These are phyloP conservation scores for Poeciliopsis occidentalis DNA, from an alignment of 2,113 vertebrate species.

Conservation along the genomic window DNA sequence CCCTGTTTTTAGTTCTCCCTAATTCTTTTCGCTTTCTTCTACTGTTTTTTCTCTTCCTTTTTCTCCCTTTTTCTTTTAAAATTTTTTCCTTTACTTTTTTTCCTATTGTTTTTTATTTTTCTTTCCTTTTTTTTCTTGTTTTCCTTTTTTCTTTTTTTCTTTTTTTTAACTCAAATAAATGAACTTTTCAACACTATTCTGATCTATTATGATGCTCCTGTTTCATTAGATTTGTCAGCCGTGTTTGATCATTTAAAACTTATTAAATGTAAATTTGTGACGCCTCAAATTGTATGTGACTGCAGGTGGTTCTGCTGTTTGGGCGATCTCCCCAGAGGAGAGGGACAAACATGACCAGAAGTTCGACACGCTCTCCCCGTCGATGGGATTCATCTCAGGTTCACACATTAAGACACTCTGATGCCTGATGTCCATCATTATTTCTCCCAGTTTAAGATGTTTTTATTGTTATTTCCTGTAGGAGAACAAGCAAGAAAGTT, in stretches of 20 bases:
- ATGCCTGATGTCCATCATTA: neutral
- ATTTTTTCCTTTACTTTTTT: neutral
- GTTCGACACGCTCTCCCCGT: conserved; percentile 90
- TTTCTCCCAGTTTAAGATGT: too few species aligned
- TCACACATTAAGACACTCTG: conserved; percentile 37
- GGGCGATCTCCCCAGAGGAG: conserved; percentile 91
- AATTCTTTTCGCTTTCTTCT: neutral
- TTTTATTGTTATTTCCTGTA: conserved; percentile 51
- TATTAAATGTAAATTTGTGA: neutral
- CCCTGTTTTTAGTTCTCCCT: neutral
- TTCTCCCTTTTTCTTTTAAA: neutral
- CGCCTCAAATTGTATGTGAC: neutral
- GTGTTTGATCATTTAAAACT: neutral
- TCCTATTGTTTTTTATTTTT: conserved; percentile 3
- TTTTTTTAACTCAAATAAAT: neutral
- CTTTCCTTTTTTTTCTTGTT: neutral
- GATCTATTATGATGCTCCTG: neutral
- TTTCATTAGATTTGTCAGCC: neutral
- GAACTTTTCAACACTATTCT: neutral
- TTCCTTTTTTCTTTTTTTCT: neutral
- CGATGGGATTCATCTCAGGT: conserved; percentile 89
- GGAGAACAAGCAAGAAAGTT: conserved; percentile 93
- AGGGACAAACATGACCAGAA: conserved; percentile 90
- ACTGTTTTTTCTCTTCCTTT: neutral
- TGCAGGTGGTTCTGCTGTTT: conserved; percentile 78